phyloP scores from a whole-genome alignment of 1,140 invertebrate species.

The Matsumurasca onukii region DNA sequence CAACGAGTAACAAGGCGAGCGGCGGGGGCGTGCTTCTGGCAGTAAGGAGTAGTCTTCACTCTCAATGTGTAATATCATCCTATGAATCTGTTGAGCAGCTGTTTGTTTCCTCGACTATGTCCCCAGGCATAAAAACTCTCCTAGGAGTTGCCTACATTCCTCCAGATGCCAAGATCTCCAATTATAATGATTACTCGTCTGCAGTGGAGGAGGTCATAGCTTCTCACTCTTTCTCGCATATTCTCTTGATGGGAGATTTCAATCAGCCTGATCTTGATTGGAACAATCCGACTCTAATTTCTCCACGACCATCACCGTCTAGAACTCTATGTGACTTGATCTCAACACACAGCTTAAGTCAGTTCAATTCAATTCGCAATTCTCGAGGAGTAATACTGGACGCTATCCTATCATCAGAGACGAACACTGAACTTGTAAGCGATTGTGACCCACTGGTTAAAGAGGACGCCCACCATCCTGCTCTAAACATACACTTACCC shows the following conservation, averaged over 20 bases:
- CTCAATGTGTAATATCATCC: not conserved
- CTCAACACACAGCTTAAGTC: not conserved
- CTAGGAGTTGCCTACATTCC: not conserved
- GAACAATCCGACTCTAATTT: not conserved
- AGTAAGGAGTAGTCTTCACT: not conserved
- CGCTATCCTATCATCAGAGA: not conserved
- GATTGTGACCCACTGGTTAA: not conserved
- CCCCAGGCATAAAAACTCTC: not conserved
- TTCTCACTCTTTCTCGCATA: not conserved
- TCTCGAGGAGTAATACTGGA: not conserved
- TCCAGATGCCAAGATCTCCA: not conserved
- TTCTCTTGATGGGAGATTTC: not conserved
- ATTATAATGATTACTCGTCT: not conserved
- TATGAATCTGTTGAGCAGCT: not conserved
- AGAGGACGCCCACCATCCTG: not conserved
- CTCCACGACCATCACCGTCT: not conserved
- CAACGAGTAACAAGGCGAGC: not conserved
- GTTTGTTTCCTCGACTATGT: not conserved
- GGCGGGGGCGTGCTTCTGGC: conserved; percentile 1
- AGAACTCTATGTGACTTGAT: not conserved
- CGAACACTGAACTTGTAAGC: not conserved
- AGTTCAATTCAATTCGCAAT: not conserved
- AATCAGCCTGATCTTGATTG: not conserved
- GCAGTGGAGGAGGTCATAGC: not conserved
- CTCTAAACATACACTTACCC: not conserved